Evolutionary conservation across 2,888 invertebrate species (phyloP).

Genomic region (Ectropis crepuscularia): DNA sequence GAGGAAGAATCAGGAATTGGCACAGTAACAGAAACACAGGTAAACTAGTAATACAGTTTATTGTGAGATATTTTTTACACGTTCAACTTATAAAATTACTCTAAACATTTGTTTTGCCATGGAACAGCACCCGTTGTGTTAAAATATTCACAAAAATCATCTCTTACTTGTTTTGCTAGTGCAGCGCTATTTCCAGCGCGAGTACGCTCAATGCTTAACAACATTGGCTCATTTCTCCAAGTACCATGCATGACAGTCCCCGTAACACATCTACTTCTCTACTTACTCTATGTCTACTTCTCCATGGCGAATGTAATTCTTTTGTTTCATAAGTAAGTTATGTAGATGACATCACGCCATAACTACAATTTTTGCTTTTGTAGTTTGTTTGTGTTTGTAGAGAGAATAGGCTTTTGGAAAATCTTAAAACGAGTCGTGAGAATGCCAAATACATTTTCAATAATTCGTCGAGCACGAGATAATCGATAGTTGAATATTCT

Average conservation of each 20-base stretch:
- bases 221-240: constrained; percentile 27
- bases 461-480: too few species aligned
- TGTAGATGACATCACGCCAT: constrained; percentile 30
- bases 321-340: constrained; percentile 29
- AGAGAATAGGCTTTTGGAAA: constrained; percentile 12
- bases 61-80: constrained; percentile 28
- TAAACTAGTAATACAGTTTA: constrained; percentile 30
- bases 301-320: constrained; percentile 21
- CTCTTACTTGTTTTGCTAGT: constrained; percentile 27
- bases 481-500: too few species aligned
- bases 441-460: too few species aligned
- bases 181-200: constrained; percentile 27
- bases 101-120: constrained; percentile 32
- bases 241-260: constrained; percentile 24
- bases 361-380: constrained; percentile 21
- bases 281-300: constrained; percentile 23
- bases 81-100: constrained; percentile 25
- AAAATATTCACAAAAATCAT: constrained; percentile 25
- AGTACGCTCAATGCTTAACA: constrained; percentile 25
- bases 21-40: constrained; percentile 29
- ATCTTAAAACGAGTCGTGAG: too few species aligned
- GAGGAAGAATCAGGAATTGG: constrained; percentile 31
- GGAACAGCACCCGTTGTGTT: constrained; percentile 29
- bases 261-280: constrained; percentile 24
- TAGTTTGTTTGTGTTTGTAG: too few species aligned